A percentile compares a stretch with the other conserved stretches of the same genome.
phyloP scores from a whole-genome alignment of 2,113 vertebrate genomes.

The Amia ocellicauda region DNA sequence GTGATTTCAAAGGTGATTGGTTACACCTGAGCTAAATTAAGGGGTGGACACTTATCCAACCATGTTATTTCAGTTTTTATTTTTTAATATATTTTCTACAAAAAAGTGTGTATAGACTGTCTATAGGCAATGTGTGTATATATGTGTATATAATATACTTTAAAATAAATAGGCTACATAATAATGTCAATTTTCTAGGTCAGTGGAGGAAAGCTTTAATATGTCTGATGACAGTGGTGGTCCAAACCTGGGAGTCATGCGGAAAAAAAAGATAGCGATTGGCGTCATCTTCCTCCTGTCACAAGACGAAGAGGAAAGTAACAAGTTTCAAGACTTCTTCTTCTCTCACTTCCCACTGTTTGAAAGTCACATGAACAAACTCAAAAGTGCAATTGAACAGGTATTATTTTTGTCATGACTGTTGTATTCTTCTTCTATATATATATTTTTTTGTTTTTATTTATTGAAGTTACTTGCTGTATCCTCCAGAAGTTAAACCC shows the following conservation, averaged over 20 bases:
- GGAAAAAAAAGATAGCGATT: conserved; percentile 98
- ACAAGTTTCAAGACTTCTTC: conserved; percentile 96
- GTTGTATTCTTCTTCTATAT: too few relatives aligned
- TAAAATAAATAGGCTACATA: too few relatives aligned
- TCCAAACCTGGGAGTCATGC: conserved; percentile 77
- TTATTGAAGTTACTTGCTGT: too few relatives aligned
- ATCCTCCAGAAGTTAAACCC: too few relatives aligned
- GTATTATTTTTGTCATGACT: conserved; percentile 60
- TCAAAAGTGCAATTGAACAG: conserved; percentile 96
- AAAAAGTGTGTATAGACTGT: too few relatives aligned
- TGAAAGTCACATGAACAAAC: conserved; percentile 98
- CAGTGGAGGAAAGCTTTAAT: conserved; percentile 97
- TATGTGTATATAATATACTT: conserved; percentile 10
- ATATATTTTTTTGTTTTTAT: too few relatives aligned
- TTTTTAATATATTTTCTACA: too few relatives aligned
- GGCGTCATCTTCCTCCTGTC: conserved; percentile 94
- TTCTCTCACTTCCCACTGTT: conserved; percentile 98
- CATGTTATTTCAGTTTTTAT: too few relatives aligned
- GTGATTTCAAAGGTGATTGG: too few relatives aligned
- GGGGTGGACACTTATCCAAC: too few relatives aligned
- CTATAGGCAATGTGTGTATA: too few relatives aligned
- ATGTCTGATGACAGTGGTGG: conserved; percentile 90
- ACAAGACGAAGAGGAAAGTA: conserved; percentile 83
- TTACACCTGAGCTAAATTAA: too few relatives aligned
- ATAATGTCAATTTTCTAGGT: conserved; percentile 67